Conservation (phyloP, 2,113 vertebrate species). For the Bos indicus region DNA sequence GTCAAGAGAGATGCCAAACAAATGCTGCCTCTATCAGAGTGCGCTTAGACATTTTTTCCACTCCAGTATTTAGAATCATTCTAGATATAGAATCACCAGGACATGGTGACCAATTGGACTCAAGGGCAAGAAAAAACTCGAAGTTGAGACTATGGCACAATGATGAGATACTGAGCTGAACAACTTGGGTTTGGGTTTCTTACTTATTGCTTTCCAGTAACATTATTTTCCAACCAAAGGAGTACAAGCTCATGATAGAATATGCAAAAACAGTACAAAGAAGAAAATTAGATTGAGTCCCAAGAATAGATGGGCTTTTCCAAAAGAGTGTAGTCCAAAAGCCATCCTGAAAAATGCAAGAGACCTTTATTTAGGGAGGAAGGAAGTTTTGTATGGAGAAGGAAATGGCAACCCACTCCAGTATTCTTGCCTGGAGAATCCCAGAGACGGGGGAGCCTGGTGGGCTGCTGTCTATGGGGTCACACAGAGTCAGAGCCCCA, state of each 20-base stretch:
- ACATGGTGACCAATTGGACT: not conserved
- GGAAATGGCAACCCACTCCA: no score
- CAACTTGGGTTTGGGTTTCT: not conserved
- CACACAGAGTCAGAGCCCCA: no score
- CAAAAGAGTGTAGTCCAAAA: not conserved
- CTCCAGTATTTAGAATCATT: not conserved
- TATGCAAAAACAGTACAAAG: not conserved
- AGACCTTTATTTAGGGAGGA: not conserved
- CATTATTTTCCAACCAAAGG: not conserved
- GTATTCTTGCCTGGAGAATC: no score
- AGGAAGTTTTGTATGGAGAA: not conserved
- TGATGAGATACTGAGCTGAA: not conserved
- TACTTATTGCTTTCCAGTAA: not conserved
- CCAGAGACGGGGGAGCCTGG: no score
- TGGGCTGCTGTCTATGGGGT: no score
- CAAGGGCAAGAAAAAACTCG: not conserved
- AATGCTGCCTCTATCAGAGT: not conserved
- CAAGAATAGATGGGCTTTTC: not conserved
- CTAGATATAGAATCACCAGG: not conserved
- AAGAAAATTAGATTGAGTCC: not conserved
- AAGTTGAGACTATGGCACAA: not conserved
- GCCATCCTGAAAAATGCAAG: not conserved
- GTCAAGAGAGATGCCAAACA: not conserved
- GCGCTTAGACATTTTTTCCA: not conserved
- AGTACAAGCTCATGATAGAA: not conserved